These are phyloP conservation scores for Anoncus sp. DNA, from an alignment of 2,888 invertebrate genomes.

Conservation along the genomic window DNA sequence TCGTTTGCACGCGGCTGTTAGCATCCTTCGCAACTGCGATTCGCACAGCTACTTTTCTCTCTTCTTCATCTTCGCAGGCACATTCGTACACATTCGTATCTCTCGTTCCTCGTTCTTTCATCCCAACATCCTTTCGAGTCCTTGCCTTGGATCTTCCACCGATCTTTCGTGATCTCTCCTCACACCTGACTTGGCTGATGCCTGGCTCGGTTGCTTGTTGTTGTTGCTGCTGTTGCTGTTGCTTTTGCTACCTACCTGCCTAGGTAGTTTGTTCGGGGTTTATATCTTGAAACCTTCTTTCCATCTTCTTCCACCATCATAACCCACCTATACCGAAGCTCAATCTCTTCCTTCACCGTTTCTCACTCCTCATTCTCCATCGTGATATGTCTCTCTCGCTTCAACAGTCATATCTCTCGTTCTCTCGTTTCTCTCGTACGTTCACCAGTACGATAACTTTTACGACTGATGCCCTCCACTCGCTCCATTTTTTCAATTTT, in stretches of 20 bases:
- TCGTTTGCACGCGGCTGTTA: conserved; percentile 77
- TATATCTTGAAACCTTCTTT: conserved; percentile 55
- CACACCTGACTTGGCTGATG: conserved; percentile 75
- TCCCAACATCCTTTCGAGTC: conserved; percentile 72
- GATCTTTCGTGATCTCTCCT: conserved; percentile 76
- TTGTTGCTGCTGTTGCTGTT: conserved; percentile 52
- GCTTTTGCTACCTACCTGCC: conserved; percentile 54
- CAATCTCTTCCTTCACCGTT: conserved; percentile 49
- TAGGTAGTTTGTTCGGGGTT: conserved; percentile 74
- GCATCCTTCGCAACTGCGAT: conserved; percentile 74
- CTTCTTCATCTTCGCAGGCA: conserved; percentile 22
- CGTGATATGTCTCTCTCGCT: conserved; percentile 55
- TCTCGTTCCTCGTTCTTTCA: conserved; percentile 60
- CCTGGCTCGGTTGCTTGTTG: conserved; percentile 67
- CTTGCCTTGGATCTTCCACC: conserved; percentile 75
- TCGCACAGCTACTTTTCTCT: conserved; percentile 52
- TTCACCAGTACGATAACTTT: no score
- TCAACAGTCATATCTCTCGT: conserved; percentile 54
- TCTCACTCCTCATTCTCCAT: conserved; percentile 35
- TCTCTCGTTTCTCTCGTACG: conserved; percentile 32
- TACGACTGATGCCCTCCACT: no score
- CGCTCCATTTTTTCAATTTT: conserved; percentile 42
- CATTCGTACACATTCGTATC: conserved; percentile 63
- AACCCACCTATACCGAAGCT: conserved; percentile 36
- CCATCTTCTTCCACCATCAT: conserved; percentile 49